These are phyloP conservation scores for Tursiops truncatus DNA, from an alignment of 2,113 vertebrate genomes.

Conservation along the genomic window DNA sequence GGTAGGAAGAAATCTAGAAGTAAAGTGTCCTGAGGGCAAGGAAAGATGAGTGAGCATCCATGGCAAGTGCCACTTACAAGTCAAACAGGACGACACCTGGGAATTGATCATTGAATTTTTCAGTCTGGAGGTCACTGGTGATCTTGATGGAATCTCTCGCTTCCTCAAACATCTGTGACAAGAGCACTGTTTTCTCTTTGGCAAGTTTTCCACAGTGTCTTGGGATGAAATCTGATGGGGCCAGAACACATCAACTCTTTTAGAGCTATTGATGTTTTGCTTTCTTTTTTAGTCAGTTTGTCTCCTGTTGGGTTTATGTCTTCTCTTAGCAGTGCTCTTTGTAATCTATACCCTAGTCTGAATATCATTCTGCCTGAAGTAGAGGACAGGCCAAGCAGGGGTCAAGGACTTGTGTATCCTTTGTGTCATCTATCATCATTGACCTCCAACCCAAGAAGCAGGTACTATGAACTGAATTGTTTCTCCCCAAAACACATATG, in stretches of 20 bases:
- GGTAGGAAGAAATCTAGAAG: background rate
- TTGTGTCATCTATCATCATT: background rate
- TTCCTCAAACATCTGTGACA: background rate
- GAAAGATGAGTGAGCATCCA: background rate
- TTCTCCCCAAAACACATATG: background rate
- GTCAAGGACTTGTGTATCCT: background rate
- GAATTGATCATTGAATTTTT: background rate
- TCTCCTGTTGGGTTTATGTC: background rate
- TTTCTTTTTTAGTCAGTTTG: background rate
- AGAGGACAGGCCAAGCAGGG: background rate
- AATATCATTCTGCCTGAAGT: background rate
- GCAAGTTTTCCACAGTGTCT: background rate
- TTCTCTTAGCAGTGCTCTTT: background rate
- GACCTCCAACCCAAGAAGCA: background rate
- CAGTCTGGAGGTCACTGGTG: background rate
- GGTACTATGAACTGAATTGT: background rate
- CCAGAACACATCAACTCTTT: background rate
- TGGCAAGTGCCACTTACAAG: background rate
- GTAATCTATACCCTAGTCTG: background rate
- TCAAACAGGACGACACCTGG: background rate
- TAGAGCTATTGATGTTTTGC: background rate
- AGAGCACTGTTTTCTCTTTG: background rate
- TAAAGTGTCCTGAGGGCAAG: background rate
- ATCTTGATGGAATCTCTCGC: background rate
- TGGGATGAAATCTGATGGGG: background rate